Base-by-base conservation (phyloP, 2,797 vertebrate genomes). In the Chromis chromis region DNA sequence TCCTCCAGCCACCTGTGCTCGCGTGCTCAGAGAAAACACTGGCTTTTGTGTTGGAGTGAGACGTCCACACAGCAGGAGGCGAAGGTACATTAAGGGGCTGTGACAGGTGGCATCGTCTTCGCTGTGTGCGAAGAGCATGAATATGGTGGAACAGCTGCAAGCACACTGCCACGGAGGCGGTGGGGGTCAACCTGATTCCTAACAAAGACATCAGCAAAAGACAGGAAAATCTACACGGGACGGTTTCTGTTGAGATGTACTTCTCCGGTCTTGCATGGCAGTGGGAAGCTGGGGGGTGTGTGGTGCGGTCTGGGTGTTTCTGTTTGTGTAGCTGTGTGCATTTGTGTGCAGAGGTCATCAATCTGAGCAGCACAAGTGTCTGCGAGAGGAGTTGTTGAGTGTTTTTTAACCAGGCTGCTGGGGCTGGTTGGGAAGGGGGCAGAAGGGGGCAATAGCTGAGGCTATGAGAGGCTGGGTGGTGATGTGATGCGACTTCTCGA, bases 1-100 rank as follows among this genome's bases (percentile, higher is more conserved):
- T 83, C 73, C 76, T 89, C 65, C 77, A 76, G 85, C 90, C 95
- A 95, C 94, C 94, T 95, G 95, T 94, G 94, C 88, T 91, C 74
- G 82, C 83, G 59, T 40, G 81, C 79, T 80, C 71, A 85, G 89
- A 81, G 91, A 91, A 90, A 93, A 94, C 94, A 93, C 85, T 86
- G 79, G 83, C 86, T 89, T 92, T 92, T 93, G 93, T 95, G 90
- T 93, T 83, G 82, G 79, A 86, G 86, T 81, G 87, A 92, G 93
- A 94, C 86, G 67, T 90, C 84, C 86, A 48, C 91, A 89, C 91
- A 60, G 81, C 86, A 64, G 92, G 93, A 85, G 89, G 88, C 68
- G 57, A 68, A 87, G 88, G 85, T 91, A 76, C 79, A 80, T 89
- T 78, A 81, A 62, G 64, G 89, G 65, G 68, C 75, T 66, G 50